Percentiles rank a stretch among this genome's conserved stretches.
phyloP scores from a whole-genome alignment of 2,888 invertebrate genomes.

The Eretmocerus hayati region DNA sequence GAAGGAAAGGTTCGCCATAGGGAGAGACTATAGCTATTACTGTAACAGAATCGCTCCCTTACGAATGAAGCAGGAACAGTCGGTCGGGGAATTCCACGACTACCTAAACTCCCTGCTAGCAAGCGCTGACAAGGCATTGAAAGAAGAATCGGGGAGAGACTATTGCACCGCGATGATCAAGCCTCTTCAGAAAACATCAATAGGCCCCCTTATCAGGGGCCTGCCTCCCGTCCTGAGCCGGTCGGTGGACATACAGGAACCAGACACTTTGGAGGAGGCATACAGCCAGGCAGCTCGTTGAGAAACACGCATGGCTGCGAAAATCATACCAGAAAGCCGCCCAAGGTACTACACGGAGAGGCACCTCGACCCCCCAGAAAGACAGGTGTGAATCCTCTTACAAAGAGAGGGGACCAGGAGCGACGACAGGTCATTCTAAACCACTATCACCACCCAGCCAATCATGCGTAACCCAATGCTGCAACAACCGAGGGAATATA shows the following conservation, averaged over 20 bases:
- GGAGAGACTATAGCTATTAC: not conserved
- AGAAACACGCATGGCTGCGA: not conserved
- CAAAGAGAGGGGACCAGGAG: no score
- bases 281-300: not conserved
- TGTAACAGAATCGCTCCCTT: not conserved
- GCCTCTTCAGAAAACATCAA: not conserved
- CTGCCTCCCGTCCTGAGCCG: not conserved
- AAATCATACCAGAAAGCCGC: not conserved
- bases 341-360: no score
- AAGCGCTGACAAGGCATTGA: not conserved
- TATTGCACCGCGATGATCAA: not conserved
- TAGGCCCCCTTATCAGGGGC: not conserved
- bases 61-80: not conserved
- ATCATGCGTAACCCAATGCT: no score
- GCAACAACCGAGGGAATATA: no score
- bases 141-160: not conserved
- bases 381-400: no score
- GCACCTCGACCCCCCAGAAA: no score
- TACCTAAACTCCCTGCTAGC: not conserved
- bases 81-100: not conserved
- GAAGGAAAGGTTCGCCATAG: not conserved
- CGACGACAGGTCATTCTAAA: no score
- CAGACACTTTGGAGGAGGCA: no score
- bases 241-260: not conserved
- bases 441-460: no score